Evolutionary conservation across 2,888 invertebrate genomes (phyloP).

Genomic region (Caenorhabditis sinica): DNA sequence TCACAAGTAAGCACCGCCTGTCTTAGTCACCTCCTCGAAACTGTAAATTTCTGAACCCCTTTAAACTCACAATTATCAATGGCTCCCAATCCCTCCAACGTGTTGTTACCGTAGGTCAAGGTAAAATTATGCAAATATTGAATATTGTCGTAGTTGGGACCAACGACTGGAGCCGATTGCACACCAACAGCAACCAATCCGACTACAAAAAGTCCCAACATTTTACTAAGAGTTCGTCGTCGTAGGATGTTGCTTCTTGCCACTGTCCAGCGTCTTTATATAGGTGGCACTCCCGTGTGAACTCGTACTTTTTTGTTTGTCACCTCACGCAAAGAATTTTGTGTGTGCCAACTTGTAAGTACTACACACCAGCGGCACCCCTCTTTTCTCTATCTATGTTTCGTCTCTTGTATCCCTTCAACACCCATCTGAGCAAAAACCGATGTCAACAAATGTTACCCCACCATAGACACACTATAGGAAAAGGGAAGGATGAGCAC

Average conservation of each 20-base stretch:
- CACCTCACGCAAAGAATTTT: constrained; percentile 24
- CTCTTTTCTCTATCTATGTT: background rate
- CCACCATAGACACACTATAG: background rate
- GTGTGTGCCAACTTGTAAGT: constrained; percentile 51
- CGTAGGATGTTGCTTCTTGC: background rate
- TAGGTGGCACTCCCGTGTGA: constrained; percentile 24
- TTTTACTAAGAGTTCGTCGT: background rate
- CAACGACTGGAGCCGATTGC: constrained; percentile 19
- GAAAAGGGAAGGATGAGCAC: background rate
- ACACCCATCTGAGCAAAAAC: constrained; percentile 21
- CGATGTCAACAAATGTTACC: constrained; percentile 19
- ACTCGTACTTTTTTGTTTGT: constrained; percentile 64
- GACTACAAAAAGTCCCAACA: constrained; percentile 17
- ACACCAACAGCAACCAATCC: background rate
- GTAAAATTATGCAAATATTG: constrained; percentile 56
- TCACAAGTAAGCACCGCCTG: no score
- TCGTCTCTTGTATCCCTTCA: no score
- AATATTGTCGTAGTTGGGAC: constrained; percentile 60
- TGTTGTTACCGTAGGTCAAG: constrained; percentile 43
- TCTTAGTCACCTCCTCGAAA: background rate
- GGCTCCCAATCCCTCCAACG: constrained; percentile 36
- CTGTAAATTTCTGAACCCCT: background rate
- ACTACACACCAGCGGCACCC: constrained; percentile 27
- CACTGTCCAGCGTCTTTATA: constrained; percentile 2
- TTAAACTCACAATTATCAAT: constrained; percentile 42